Percentiles rank a stretch among this genome's conserved stretches.
Evolutionary conservation across 2,888 invertebrate species (phyloP).

Genomic region (Pomacea canaliculata): DNA sequence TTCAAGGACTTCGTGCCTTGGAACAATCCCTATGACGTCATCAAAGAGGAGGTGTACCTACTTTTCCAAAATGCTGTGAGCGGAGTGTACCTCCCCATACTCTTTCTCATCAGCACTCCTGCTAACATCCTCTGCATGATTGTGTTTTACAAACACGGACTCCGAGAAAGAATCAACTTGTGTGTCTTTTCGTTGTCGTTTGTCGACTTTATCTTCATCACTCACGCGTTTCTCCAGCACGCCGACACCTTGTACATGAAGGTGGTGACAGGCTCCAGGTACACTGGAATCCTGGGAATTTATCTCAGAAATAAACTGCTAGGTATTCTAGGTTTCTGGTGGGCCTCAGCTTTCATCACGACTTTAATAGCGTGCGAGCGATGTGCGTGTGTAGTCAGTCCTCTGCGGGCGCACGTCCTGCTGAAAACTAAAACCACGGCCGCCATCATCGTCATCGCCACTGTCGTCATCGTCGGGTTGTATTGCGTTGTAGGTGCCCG

Average conservation of each 20-base stretch:
- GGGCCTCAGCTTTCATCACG: neutral
- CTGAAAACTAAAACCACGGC: neutral
- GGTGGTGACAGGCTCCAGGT: neutral
- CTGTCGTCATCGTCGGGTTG: neutral
- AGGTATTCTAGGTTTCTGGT: neutral
- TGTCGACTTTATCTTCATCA: neutral
- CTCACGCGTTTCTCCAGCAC: neutral
- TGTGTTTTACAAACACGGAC: conserved; percentile 2
- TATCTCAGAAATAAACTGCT: neutral
- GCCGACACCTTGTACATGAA: conserved; percentile 1
- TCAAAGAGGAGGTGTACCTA: neutral
- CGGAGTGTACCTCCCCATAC: neutral
- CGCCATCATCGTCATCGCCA: neutral
- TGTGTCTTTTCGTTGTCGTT: neutral
- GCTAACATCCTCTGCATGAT: neutral
- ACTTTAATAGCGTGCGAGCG: neutral
- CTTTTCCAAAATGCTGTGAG: neutral
- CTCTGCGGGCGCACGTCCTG: neutral
- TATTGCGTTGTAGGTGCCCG: neutral
- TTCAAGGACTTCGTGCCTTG: neutral
- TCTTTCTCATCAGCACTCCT: conserved; percentile 3
- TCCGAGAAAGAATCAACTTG: neutral
- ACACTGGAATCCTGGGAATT: neutral
- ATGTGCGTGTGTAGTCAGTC: neutral
- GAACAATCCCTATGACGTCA: conserved; percentile 1